These are phyloP conservation scores for Pomatorhinus ruficollis DNA, from an alignment of 2,113 vertebrate genomes.

Conservation along the genomic window DNA sequence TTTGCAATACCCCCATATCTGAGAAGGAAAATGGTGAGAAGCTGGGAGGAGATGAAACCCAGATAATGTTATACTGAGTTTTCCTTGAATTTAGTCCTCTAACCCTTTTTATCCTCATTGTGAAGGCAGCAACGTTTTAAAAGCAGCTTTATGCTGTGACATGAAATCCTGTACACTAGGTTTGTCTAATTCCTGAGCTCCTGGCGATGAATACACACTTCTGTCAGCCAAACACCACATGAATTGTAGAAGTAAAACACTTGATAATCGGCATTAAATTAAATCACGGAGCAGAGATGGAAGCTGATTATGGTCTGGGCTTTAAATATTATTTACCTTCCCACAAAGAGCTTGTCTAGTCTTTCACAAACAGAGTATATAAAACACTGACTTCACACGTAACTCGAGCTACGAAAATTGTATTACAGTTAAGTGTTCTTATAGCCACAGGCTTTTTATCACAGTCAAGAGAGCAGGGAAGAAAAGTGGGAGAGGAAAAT, in stretches of 20 bases:
- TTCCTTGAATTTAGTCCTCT: not conserved
- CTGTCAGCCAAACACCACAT: not conserved
- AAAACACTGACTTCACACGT: constrained; percentile 50
- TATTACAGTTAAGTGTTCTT: constrained; percentile 48
- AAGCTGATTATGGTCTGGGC: not conserved
- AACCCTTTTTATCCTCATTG: not conserved
- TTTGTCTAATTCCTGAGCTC: constrained; percentile 10
- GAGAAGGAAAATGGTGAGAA: not conserved
- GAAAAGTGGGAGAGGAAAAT: not conserved
- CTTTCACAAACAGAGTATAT: constrained; percentile 32
- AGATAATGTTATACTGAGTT: not conserved
- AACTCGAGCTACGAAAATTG: constrained; percentile 65
- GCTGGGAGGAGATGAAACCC: not conserved
- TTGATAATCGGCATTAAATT: constrained; percentile 2
- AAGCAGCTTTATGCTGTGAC: not conserved
- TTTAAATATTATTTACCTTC: constrained; percentile 62
- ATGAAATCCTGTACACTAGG: not conserved
- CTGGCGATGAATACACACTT: not conserved
- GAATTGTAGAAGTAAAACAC: constrained; percentile 22
- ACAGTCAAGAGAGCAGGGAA: constrained; percentile 2
- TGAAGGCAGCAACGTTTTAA: not conserved
- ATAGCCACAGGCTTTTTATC: constrained; percentile 47
- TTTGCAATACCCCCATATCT: not conserved
- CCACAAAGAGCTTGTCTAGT: constrained; percentile 49
- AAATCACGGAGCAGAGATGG: not conserved